Conservation (phyloP, 2,113 vertebrate genomes). For the Brachypteracias leptosomus region DNA sequence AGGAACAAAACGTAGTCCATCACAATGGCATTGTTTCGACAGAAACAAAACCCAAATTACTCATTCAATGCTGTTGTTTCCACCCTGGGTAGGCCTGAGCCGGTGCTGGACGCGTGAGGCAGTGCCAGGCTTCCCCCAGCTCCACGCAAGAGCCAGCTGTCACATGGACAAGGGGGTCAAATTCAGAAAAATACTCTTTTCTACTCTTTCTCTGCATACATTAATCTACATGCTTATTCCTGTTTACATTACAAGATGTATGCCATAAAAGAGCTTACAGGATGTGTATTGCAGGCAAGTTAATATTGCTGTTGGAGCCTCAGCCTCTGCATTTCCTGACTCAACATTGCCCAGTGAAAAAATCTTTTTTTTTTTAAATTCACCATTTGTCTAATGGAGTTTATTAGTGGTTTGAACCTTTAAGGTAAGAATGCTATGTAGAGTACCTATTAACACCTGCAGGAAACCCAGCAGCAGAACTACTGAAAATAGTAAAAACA, state of each 20-base stretch:
- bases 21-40: not conserved
- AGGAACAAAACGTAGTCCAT: not conserved
- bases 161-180: not conserved
- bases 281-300: slow-evolving; percentile 48
- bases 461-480: not conserved
- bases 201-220: not conserved
- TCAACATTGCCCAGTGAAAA: not conserved
- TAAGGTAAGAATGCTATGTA: not conserved
- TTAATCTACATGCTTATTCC: slow-evolving; percentile 15
- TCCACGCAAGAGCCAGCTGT: not conserved
- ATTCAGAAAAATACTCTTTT: not conserved
- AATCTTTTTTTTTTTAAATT: not conserved
- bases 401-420: not conserved
- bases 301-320: slow-evolving; percentile 54
- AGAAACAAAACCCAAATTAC: not conserved
- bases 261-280: slow-evolving; percentile 32
- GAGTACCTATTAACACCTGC: not conserved
- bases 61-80: not conserved
- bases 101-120: rapidly evolving
- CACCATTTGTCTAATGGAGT: not conserved
- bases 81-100: rapidly evolving
- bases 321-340: slow-evolving; percentile 43
- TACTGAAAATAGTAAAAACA: not conserved
- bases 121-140: not conserved
- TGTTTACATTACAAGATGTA: slow-evolving; percentile 34